phyloP scores from a whole-genome alignment of 2,888 invertebrate species.

The Phortica okadai region DNA sequence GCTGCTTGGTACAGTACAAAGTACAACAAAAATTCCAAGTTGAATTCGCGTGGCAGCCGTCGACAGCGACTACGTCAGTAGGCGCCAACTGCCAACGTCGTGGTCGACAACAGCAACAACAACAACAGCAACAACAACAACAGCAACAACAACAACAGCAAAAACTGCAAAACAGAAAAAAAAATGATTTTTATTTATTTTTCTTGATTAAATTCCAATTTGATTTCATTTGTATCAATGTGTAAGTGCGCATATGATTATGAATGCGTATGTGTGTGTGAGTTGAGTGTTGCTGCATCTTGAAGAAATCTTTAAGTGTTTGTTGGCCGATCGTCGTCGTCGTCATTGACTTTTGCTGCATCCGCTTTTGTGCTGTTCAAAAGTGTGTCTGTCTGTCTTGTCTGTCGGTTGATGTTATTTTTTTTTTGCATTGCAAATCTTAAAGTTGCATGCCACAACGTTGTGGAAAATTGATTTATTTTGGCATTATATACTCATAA shows the following conservation, averaged over 20 bases:
- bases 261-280: not conserved
- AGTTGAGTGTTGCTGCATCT: conserved; percentile 19
- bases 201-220: conserved; percentile 39
- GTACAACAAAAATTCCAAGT: conserved; percentile 13
- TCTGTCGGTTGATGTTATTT: not conserved
- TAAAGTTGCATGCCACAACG: not conserved
- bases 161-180: conserved; percentile 12
- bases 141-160: not conserved
- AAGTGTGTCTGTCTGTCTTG: not conserved
- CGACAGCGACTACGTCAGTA: conserved; percentile 9
- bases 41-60: not conserved
- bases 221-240: conserved; percentile 34
- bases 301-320: conserved; percentile 21
- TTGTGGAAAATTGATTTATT: conserved; percentile 29
- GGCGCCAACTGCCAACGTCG: conserved; percentile 25
- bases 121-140: not conserved
- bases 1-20: not conserved
- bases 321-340: not conserved
- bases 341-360: conserved; percentile 9
- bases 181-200: conserved; percentile 32
- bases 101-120: not conserved
- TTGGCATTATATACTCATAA: conserved; percentile 28
- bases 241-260: conserved; percentile 29
- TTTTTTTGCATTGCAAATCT: conserved; percentile 3
- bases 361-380: conserved; percentile 16